Evolutionary conservation across 37 sponge, comb jelly and placozoan species (phyloP).

Genomic region (Oopsacas minuta): DNA sequence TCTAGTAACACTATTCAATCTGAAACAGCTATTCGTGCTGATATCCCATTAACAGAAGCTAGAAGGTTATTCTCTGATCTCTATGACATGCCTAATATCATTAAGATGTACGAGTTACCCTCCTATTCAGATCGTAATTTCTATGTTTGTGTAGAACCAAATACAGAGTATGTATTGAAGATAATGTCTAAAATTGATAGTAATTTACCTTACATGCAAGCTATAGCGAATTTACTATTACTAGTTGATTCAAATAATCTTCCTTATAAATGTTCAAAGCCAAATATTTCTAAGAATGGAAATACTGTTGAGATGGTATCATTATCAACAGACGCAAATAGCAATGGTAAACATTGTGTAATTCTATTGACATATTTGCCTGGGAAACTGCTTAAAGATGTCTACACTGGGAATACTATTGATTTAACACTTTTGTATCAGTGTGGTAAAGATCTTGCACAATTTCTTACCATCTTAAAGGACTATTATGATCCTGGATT

Average conservation of each 20-base stretch:
- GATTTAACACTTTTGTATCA: not conserved
- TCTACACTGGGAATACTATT: not conserved
- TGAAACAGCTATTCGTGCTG: not conserved
- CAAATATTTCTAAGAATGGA: not conserved
- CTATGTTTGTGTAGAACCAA: not conserved
- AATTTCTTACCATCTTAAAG: not conserved
- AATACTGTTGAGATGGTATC: not conserved
- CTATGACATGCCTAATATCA: not conserved
- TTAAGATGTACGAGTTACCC: not conserved
- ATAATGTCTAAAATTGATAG: not conserved
- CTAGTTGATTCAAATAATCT: not conserved
- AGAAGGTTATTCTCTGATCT: not conserved
- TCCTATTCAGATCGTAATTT: conserved; percentile 5
- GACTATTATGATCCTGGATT: not conserved
- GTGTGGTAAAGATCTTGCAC: not conserved
- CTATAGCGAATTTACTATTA: not conserved
- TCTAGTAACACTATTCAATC: not conserved
- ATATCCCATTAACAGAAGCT: not conserved
- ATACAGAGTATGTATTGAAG: not conserved
- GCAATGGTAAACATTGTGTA: not conserved
- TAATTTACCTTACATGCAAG: not conserved
- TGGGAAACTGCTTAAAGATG: not conserved
- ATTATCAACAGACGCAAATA: not conserved
- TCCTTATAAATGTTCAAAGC: not conserved
- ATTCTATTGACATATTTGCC: not conserved